phyloP scores from a whole-genome alignment of 1,140 invertebrate genomes.

The Musca vetustissima region DNA sequence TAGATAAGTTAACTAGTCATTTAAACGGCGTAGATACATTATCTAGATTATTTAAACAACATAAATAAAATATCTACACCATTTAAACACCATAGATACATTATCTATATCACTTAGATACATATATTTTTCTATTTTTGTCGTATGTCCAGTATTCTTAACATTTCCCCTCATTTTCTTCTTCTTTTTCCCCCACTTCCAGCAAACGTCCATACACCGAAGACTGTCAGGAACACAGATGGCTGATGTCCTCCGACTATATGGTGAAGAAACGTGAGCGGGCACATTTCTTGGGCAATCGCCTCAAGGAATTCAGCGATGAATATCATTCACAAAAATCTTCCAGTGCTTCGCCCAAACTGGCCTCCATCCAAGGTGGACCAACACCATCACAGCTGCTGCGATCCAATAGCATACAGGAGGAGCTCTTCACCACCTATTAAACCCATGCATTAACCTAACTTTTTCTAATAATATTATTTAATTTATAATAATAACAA shows the following conservation, averaged over 20 bases:
- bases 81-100: background rate
- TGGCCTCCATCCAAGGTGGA: constrained; percentile 54
- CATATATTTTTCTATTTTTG: no score
- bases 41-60: background rate
- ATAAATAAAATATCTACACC: background rate
- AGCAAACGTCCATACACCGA: constrained; percentile 92
- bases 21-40: background rate
- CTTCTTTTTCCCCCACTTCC: constrained; percentile 1
- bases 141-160: background rate
- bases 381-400: constrained; percentile 63
- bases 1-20: no score
- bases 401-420: constrained; percentile 78
- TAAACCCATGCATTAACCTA: constrained; percentile 34
- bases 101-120: background rate
- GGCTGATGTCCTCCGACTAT: constrained; percentile 87
- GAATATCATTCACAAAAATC: constrained; percentile 70
- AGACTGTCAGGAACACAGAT: constrained; percentile 93
- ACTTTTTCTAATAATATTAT: background rate
- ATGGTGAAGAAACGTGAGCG: constrained; percentile 91
- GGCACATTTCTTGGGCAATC: constrained; percentile 79
- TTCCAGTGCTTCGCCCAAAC: constrained; percentile 62
- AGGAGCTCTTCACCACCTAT: constrained; percentile 69
- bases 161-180: background rate
- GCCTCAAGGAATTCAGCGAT: constrained; percentile 80
- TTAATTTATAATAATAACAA: no score